Base-by-base conservation (phyloP, 2,888 invertebrate species). In the Reticulitermes lucifugus region DNA sequence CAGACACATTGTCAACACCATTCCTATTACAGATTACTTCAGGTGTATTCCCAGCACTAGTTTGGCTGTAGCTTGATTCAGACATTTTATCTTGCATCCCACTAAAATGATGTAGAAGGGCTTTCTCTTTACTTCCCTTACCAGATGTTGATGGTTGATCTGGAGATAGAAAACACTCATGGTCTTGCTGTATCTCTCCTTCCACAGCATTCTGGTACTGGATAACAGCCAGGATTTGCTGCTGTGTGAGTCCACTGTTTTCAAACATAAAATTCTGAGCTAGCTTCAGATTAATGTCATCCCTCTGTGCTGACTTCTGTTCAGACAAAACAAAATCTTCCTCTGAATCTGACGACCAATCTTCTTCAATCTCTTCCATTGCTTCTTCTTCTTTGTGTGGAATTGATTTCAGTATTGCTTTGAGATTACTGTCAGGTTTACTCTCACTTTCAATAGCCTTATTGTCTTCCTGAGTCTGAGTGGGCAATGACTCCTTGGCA, bases 181-280 rank as follows among this genome's bases (percentile, higher is more conserved):
- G 43, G 14, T n/a, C 46, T 18, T 55, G 18, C 18, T 80, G 80
- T 9, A 21, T 9, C 5, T 70, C 70, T 70, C 46, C 29, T 59
- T 83, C 43, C 29, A 79, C 22, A 79, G n/a, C 41, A 51, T 88
- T 90, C 46, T 88, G 89, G 83, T 90, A 89, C 79, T 91, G 89
- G 3, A 92, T 89, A 55, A 92, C 87, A 43, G 89, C 86, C 0
- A 91, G 91, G 86, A 97, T 95, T 89, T 95, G 94, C 87, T 93
- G 93, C 87, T 95, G 93, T 80, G 96, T 94, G 88, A 96, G 93
- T 86, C 95, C 96, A 88, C 94, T 95, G 88, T 96, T 94, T 90
- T 96, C 96, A 89, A 94, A 92, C 92, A 96, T 96, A 87, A 95
- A 96, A 65, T 93, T 92, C 89, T 95, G 93, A 4, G 86, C 86